Percentiles rank a stretch among this genome's conserved stretches.
phyloP scores from a whole-genome alignment of 2,113 vertebrate species.

The Ceyx melanurus region DNA sequence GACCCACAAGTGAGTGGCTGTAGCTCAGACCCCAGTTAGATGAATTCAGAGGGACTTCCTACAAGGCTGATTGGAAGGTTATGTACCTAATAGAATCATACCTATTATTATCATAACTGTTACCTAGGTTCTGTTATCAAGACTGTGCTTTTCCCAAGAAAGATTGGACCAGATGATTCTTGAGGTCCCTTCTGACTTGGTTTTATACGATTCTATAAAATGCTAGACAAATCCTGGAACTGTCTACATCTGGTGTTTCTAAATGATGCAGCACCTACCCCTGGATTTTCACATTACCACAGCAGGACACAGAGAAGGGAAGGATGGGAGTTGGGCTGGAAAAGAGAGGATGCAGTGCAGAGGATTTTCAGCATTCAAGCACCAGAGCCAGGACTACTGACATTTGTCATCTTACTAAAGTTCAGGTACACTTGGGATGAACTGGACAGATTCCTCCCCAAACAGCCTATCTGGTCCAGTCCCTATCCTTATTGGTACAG shows the following conservation, averaged over 20 bases:
- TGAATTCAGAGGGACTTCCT: neutral
- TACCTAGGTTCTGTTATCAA: neutral
- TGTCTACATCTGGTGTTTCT: neutral
- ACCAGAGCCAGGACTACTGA: fast-evolving
- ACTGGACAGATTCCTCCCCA: neutral
- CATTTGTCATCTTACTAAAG: neutral
- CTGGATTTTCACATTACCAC: neutral
- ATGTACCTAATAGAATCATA: neutral
- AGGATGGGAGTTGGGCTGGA: neutral
- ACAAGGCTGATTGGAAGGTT: neutral
- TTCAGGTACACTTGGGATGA: neutral
- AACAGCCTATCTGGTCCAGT: neutral
- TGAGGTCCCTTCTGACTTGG: neutral
- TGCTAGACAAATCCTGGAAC: neutral
- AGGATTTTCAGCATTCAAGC: neutral
- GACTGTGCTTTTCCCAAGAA: neutral
- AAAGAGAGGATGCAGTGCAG: neutral
- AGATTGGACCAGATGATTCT: neutral
- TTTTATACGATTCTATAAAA: neutral
- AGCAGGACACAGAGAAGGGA: neutral
- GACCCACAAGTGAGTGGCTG: neutral
- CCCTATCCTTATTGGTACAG: neutral
- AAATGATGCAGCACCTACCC: neutral
- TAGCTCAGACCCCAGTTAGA: neutral
- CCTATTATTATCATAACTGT: neutral